Evolutionary conservation across 2,797 vertebrate genomes (phyloP), one percentile per base, ranked within the genome.

Genomic region (Tangara arthus): DNA sequence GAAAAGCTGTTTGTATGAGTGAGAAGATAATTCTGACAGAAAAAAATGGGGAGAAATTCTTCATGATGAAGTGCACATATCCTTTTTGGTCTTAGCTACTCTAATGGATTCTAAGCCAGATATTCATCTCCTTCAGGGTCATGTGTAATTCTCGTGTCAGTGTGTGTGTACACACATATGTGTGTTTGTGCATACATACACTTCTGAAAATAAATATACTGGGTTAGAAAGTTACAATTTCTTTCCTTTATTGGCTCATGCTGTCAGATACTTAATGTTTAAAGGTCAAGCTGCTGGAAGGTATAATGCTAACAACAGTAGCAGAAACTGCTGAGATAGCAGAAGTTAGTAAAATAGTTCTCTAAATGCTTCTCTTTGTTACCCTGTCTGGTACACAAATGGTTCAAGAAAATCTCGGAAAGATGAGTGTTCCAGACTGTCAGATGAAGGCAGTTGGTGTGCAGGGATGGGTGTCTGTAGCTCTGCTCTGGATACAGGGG

Each of bases 241-340:
- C 65, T 86, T 93, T 80, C 35, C 76, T 44, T 64, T 78, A n/a
- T 59, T 42, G 9, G 3, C 17, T 68, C 34, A 35, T 71, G 61
- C 41, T 22, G 26, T 47, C 85, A 87, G 64, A 24, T 44, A 75
- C 49, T 86, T 80, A 72, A 24, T 1, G 9, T 53, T 84, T 75
- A 94, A 94, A 96, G 60, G 59, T 91, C 61, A 91, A 79, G 19
- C 20, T 93, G 63, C 52, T 71, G 53, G 59, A 81, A 77, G 44
- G 32, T 78, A 85, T 5, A 69, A 80, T 32, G 37, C 57, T 89
- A 91, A 55, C 42, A 68, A 44, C 17, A 39, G 85, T 27, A 28
- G 46, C 27, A 85, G 65, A 81, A 92, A 71, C 32, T 57, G 69
- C 68, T 71, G 82, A 73, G 27, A 39, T 16, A 75, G 53, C 49